These are phyloP conservation scores for Heliothis peltigera DNA, from an alignment of 2,888 invertebrate species.

Conservation along the genomic window DNA sequence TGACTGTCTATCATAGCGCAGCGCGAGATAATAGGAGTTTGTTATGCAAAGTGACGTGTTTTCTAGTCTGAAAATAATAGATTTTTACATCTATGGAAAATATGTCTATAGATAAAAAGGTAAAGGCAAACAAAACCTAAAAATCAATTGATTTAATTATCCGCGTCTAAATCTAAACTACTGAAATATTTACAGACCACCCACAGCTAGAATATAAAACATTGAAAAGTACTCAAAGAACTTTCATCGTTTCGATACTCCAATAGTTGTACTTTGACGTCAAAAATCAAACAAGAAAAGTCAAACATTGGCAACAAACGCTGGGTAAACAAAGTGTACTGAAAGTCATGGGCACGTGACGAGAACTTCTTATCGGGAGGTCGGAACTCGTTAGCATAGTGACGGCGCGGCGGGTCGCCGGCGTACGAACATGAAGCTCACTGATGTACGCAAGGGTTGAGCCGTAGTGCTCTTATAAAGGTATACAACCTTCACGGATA, in stretches of 20 bases:
- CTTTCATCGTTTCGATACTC: constrained; percentile 19
- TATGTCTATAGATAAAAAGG: not conserved
- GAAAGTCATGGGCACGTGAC: constrained; percentile 76
- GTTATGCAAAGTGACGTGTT: no score
- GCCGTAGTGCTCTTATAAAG: not conserved
- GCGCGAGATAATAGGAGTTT: not conserved
- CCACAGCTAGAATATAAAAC: constrained; percentile 10
- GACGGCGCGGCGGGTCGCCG: constrained; percentile 26
- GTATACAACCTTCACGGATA: not conserved
- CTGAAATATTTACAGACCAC: not conserved
- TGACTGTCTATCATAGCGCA: constrained; percentile 22
- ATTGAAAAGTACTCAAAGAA: constrained; percentile 31
- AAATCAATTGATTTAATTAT: not conserved
- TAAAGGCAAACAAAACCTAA: not conserved
- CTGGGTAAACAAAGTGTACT: constrained; percentile 70
- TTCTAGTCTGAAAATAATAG: no score
- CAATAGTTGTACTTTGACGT: constrained; percentile 23
- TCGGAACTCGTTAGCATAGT: constrained; percentile 55
- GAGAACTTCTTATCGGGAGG: constrained; percentile 66
- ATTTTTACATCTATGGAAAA: no score
- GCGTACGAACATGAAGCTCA: constrained; percentile 24
- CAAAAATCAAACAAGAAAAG: constrained; percentile 69
- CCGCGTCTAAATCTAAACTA: not conserved
- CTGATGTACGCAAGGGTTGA: constrained; percentile 6
- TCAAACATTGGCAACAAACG: constrained; percentile 64